Percentiles rank a stretch among this genome's conserved stretches.
Evolutionary conservation across 1,140 invertebrate genomes (phyloP).

Genomic region (Papilio helenus): DNA sequence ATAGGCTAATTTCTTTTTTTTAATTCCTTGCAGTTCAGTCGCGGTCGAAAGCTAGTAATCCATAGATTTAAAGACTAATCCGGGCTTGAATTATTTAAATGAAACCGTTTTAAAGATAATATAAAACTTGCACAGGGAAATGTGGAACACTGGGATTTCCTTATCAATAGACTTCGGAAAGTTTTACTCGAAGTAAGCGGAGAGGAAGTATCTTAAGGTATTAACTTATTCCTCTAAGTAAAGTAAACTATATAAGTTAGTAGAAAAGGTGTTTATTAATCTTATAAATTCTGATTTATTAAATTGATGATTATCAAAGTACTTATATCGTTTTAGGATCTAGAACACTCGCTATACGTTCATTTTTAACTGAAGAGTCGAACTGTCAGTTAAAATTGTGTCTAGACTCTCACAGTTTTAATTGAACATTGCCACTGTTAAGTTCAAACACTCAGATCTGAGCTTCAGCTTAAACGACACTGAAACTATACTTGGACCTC

Average conservation of each 20-base stretch:
- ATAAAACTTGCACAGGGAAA: constrained; percentile 23
- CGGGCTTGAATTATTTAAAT: constrained; percentile 34
- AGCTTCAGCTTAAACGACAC: too few species aligned
- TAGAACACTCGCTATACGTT: too few species aligned
- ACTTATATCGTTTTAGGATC: too few species aligned
- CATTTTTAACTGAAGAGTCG: too few species aligned
- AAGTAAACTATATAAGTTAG: not conserved
- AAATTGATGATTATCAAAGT: too few species aligned
- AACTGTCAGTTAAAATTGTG: too few species aligned
- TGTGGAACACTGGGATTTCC: constrained; percentile 14
- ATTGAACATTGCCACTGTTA: too few species aligned
- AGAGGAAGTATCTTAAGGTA: constrained; percentile 26
- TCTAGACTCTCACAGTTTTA: too few species aligned
- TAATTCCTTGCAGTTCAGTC: too few species aligned
- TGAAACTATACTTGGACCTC: not conserved
- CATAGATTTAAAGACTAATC: constrained; percentile 26
- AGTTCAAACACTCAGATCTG: too few species aligned
- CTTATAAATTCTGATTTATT: not conserved
- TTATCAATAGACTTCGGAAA: constrained; percentile 26
- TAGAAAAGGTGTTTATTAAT: not conserved
- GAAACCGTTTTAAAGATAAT: constrained; percentile 35
- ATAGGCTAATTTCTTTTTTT: too few species aligned
- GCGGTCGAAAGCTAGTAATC: not conserved
- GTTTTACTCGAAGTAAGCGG: constrained; percentile 17
- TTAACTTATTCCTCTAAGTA: constrained; percentile 20